Evolutionary conservation across 2,888 invertebrate species (phyloP).

Genomic region (Tenodera sinensis): DNA sequence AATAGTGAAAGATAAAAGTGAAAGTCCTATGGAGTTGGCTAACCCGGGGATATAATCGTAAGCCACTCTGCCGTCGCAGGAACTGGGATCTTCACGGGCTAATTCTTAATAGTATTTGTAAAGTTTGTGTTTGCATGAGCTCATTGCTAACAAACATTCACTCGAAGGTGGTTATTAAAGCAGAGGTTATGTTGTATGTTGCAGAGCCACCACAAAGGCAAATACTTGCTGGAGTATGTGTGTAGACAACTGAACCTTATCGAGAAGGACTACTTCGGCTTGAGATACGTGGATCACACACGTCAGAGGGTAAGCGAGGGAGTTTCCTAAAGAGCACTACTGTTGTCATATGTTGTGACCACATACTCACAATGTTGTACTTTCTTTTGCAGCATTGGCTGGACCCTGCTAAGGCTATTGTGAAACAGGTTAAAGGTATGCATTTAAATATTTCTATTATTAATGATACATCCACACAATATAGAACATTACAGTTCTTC

Average conservation of each 20-base stretch:
- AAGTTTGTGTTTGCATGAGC: too few species aligned
- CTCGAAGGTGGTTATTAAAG: too few species aligned
- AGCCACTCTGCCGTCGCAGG: too few species aligned
- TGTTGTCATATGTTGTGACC: not conserved
- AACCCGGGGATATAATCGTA: too few species aligned
- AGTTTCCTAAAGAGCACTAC: not conserved
- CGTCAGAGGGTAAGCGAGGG: conserved; percentile 76
- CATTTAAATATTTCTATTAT: too few species aligned
- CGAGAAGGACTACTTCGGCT: conserved; percentile 92
- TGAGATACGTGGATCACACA: conserved; percentile 84
- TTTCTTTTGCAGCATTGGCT: conserved; percentile 80
- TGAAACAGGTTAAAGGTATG: conserved; percentile 89
- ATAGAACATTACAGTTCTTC: too few species aligned
- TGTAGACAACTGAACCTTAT: conserved; percentile 86
- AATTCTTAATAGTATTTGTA: too few species aligned
- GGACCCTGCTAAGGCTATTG: conserved; percentile 83
- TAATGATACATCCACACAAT: too few species aligned
- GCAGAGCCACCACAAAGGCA: conserved; percentile 85
- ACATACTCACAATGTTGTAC: conserved; percentile 10
- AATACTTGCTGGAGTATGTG: conserved; percentile 83
- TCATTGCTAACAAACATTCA: too few species aligned
- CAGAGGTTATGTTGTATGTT: conserved; percentile 39
- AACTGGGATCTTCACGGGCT: too few species aligned
- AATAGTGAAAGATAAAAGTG: too few species aligned
- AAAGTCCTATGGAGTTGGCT: too few species aligned